Conservation (phyloP, 2,888 invertebrate species). For the Leistus spinibarbis region DNA sequence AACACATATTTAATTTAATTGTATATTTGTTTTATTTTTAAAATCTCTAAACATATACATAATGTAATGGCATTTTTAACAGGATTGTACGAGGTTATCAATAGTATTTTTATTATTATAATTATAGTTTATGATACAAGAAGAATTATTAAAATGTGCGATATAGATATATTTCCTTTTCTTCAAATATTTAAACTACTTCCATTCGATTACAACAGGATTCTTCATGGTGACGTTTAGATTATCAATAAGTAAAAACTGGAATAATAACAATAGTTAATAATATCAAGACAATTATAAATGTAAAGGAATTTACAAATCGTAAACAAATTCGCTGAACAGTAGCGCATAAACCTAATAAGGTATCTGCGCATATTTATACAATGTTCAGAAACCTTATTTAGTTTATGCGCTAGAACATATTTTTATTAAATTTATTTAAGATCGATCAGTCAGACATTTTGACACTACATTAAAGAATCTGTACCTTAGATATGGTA, state of each 20-base stretch:
- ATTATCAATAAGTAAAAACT: slow-evolving; percentile 31
- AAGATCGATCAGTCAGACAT: too few species aligned
- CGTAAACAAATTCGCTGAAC: background rate
- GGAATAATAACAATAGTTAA: slow-evolving; percentile 1
- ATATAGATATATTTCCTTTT: slow-evolving; percentile 12
- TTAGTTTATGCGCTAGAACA: too few species aligned
- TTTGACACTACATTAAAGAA: background rate
- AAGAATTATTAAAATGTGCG: background rate
- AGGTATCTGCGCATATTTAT: too few species aligned
- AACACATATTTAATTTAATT: background rate
- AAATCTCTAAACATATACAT: background rate
- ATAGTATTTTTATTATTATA: background rate
- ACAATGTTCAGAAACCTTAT: too few species aligned
- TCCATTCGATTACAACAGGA: slow-evolving; percentile 30
- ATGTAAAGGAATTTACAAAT: too few species aligned
- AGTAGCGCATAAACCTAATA: too few species aligned
- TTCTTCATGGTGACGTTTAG: slow-evolving; percentile 32
- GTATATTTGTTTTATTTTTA: background rate
- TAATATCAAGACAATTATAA: background rate
- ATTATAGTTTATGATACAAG: background rate
- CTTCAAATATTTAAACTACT: slow-evolving; percentile 8
- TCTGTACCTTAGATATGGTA: slow-evolving; percentile 52
- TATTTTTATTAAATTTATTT: too few species aligned
- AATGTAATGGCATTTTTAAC: background rate
- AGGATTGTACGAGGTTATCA: background rate